phyloP scores from a whole-genome alignment of 2,888 invertebrate genomes.

The Trissolcus brochymenae region DNA sequence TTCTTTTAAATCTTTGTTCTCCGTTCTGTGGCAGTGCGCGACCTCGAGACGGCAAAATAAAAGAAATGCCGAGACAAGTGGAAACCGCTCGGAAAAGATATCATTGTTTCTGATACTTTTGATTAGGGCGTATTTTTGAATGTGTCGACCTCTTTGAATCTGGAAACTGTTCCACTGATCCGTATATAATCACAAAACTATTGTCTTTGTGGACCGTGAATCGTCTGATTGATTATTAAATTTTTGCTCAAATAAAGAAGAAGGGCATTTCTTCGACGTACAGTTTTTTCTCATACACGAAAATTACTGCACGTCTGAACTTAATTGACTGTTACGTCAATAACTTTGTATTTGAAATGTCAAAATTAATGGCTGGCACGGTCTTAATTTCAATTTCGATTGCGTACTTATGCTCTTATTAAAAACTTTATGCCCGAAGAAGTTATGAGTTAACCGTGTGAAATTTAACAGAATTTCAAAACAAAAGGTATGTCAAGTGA shows the following conservation, averaged over 20 bases:
- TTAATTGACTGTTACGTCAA: slow-evolving; percentile 3
- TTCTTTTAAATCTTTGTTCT: slow-evolving; percentile 33
- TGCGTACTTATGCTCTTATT: slow-evolving; percentile 8
- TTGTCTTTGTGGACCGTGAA: neutral
- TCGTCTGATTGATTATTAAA: neutral
- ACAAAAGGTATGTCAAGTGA: neutral
- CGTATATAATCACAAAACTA: neutral
- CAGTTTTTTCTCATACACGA: no score
- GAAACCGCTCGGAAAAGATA: slow-evolving; percentile 19
- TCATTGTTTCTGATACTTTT: slow-evolving; percentile 36
- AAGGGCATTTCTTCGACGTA: neutral
- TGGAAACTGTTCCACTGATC: slow-evolving; percentile 7
- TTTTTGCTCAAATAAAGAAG: no score
- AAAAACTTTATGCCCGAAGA: slow-evolving; percentile 7
- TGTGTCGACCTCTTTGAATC: slow-evolving; percentile 3
- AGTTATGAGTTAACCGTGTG: neutral
- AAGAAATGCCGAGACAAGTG: slow-evolving; percentile 19
- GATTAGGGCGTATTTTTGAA: slow-evolving; percentile 15
- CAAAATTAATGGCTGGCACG: slow-evolving; percentile 18
- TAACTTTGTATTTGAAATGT: slow-evolving; percentile 14
- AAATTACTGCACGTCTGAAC: neutral
- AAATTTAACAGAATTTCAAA: neutral
- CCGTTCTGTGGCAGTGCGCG: slow-evolving; percentile 8
- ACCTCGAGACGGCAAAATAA: slow-evolving; percentile 24
- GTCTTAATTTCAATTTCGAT: slow-evolving; percentile 20